phyloP scores from a whole-genome alignment of 1,140 invertebrate genomes.

The Globodera rostochiensis region DNA sequence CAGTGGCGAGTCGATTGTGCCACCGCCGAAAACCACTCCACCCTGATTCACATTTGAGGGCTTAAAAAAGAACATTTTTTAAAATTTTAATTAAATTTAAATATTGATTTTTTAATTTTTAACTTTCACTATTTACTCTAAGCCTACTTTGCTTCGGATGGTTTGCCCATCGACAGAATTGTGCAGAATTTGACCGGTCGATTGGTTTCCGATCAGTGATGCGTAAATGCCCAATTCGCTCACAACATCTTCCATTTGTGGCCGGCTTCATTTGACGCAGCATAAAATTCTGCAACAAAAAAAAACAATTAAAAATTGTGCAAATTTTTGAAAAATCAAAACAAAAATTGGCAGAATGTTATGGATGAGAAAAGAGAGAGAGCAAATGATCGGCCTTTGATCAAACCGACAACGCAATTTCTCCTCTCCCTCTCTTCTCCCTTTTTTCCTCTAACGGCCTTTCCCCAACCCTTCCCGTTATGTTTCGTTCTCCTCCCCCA shows the following conservation, averaged over 20 bases:
- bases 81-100: neutral
- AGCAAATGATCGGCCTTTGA: no score
- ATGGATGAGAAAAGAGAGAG: no score
- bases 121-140: neutral
- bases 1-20: constrained; percentile 12
- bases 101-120: neutral
- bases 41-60: constrained; percentile 10
- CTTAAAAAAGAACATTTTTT: neutral
- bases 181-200: neutral
- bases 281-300: constrained; percentile 10
- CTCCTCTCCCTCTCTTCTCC: no score
- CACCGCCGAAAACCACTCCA: constrained; percentile 12
- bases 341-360: no score
- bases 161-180: constrained; percentile 17
- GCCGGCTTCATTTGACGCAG: constrained; percentile 6
- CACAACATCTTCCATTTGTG: constrained; percentile 5
- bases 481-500: no score
- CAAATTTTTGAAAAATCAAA: neutral
- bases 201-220: constrained; percentile 9
- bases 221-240: constrained; percentile 22
- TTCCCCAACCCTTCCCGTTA: no score
- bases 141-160: constrained; percentile 15
- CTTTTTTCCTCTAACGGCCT: no score
- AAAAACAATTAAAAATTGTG: no score
- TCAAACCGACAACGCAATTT: no score